Evolutionary conservation across 2,113 vertebrate genomes (phyloP).

Genomic region (Antigone vipio): DNA sequence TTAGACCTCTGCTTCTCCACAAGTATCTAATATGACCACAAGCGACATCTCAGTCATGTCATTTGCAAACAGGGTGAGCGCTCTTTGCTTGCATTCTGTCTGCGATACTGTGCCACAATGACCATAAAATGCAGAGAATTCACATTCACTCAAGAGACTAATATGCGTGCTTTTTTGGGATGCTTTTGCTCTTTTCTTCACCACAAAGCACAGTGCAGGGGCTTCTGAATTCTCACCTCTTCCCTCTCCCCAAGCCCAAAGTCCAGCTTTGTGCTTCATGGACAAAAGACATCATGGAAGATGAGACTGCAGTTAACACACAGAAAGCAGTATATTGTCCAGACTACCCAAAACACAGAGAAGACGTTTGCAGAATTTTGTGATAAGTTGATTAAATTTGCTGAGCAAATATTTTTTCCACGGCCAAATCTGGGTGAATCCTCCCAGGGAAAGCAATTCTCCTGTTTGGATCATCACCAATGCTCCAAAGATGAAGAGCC

Average conservation of each 20-base stretch:
- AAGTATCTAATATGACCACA: slow-evolving; percentile 46
- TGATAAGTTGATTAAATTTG: slow-evolving; percentile 41
- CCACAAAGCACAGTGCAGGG: background rate
- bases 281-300: background rate
- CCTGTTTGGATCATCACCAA: slow-evolving; percentile 25
- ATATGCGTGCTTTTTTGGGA: accelerated
- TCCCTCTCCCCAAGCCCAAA: background rate
- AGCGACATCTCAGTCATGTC: slow-evolving; percentile 5
- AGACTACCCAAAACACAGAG: slow-evolving; percentile 20
- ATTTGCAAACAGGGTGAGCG: background rate
- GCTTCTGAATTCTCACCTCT: background rate
- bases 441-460: slow-evolving; percentile 33
- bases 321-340: background rate
- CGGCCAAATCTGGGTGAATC: slow-evolving; percentile 31
- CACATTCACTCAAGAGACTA: background rate
- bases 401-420: slow-evolving; percentile 38
- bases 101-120: accelerated
- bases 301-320: background rate
- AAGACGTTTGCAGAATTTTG: background rate
- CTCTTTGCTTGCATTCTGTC: background rate
- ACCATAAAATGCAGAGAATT: background rate
- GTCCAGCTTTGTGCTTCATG: background rate
- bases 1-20: slow-evolving; percentile 52
- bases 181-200: background rate
- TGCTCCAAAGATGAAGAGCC: background rate